Conservation (phyloP, 2,113 vertebrate species). For the Paramisgurnus dabryanus region DNA sequence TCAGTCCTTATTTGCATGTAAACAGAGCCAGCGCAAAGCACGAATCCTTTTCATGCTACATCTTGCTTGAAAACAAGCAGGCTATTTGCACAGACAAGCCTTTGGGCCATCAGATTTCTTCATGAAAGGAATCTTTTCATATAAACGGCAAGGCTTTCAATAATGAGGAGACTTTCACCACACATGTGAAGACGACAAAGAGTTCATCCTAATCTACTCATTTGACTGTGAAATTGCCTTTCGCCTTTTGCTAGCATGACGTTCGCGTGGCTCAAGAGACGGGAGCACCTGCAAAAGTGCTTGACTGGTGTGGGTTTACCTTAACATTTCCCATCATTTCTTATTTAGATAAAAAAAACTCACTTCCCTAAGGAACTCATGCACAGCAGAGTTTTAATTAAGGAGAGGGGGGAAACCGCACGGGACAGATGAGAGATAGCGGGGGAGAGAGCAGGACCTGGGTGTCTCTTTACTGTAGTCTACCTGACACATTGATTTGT, state of each 20-base stretch:
- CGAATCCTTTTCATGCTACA: constrained; percentile 33
- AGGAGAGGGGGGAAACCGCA: constrained; percentile 42
- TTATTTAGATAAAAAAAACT: constrained; percentile 12
- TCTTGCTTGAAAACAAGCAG: constrained; percentile 38
- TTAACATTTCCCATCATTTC: constrained; percentile 33
- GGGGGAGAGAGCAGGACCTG: constrained; percentile 31
- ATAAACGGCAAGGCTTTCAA: background rate
- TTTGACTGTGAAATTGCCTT: constrained; percentile 51
- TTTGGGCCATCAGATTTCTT: background rate
- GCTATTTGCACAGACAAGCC: constrained; percentile 27
- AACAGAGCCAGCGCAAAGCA: background rate
- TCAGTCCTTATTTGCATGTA: constrained; percentile 35
- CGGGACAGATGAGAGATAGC: constrained; percentile 22
- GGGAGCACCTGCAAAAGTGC: constrained; percentile 63
- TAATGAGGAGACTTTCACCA: background rate
- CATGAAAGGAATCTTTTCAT: background rate
- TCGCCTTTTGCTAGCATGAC: constrained; percentile 25
- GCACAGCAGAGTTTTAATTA: constrained; percentile 78
- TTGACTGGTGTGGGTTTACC: constrained; percentile 31
- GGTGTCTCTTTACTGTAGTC: constrained; percentile 76
- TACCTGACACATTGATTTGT: constrained; percentile 82
- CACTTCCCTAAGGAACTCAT: constrained; percentile 66
- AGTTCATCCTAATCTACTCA: constrained; percentile 39
- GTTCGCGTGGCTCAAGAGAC: constrained; percentile 42
- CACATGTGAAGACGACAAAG: background rate